Conservation (phyloP, 2,888 invertebrate species). For the Stramonita haemastoma region DNA sequence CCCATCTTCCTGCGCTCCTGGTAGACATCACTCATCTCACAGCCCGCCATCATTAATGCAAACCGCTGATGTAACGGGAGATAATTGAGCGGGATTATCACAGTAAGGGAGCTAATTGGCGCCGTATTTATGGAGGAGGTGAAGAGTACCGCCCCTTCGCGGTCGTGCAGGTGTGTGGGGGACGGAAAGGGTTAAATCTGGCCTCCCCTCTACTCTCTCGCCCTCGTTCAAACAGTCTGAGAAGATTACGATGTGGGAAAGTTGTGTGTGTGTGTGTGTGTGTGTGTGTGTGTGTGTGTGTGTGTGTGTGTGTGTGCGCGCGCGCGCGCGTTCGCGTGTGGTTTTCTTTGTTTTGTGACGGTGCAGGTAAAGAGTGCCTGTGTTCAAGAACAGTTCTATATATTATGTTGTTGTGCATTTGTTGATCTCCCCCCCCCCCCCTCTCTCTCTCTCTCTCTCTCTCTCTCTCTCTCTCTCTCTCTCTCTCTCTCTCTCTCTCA, state of each 20-base stretch:
- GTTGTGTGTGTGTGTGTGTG: not conserved
- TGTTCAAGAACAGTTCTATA: no score
- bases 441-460: no score
- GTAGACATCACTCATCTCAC: not conserved
- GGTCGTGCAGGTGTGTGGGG: conserved; percentile 20
- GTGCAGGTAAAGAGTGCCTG: no score
- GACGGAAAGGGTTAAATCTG: not conserved
- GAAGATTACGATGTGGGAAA: not conserved
- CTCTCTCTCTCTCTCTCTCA: no score
- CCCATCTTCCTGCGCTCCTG: not conserved
- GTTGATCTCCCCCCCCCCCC: no score
- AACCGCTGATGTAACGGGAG: conserved; percentile 19
- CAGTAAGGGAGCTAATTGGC: conserved; percentile 33
- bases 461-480: no score
- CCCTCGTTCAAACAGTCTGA: not conserved
- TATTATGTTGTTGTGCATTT: no score
- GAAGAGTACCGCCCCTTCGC: conserved; percentile 21
- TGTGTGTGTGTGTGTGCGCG: no score
- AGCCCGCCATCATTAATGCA: conserved; percentile 7
- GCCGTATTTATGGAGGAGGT: conserved; percentile 34
- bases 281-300: not conserved
- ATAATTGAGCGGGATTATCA: conserved; percentile 38
- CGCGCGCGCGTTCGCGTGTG: no score
- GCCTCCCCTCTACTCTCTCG: not conserved
- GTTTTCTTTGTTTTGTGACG: no score